phyloP scores from a whole-genome alignment of 2,888 invertebrate species.

The Andrena minutula region DNA sequence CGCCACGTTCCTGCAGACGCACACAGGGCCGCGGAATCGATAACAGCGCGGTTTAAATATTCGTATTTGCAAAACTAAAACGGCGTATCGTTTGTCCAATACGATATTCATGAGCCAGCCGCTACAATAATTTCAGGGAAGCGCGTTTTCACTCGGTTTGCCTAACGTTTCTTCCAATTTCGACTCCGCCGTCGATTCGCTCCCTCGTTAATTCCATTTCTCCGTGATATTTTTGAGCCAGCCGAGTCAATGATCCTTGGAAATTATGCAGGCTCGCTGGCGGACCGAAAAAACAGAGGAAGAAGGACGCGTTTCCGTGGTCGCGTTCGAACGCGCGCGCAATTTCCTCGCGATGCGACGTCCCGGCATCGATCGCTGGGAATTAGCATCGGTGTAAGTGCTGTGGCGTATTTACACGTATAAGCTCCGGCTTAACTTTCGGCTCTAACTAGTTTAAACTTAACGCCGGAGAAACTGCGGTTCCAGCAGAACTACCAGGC shows the following conservation, averaged over 20 bases:
- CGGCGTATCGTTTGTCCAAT: constrained; percentile 13
- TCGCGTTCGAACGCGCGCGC: neutral
- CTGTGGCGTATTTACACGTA: constrained; percentile 68
- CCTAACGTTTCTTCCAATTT: too few species aligned
- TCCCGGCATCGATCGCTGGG: constrained; percentile 58
- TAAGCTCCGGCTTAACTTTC: constrained; percentile 71
- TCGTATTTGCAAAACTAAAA: constrained; percentile 33
- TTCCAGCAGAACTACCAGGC: constrained; percentile 48
- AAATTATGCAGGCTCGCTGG: too few species aligned
- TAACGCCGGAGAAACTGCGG: constrained; percentile 69
- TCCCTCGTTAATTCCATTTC: too few species aligned
- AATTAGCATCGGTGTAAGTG: constrained; percentile 68
- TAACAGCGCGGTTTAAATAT: constrained; percentile 32
- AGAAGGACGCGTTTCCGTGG: neutral
- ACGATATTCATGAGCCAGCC: constrained; percentile 9
- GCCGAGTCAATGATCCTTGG: too few species aligned
- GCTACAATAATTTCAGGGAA: neutral
- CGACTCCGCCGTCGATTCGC: too few species aligned
- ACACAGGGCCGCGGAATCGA: constrained; percentile 22
- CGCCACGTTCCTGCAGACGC: constrained; percentile 1
- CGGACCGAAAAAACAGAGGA: too few species aligned
- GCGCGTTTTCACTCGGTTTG: too few species aligned
- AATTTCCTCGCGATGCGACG: constrained; percentile 1
- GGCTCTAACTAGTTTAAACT: constrained; percentile 73
- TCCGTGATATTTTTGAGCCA: too few species aligned